phyloP scores from a whole-genome alignment of 1,140 invertebrate genomes.

The Drosophila oshimai region DNA sequence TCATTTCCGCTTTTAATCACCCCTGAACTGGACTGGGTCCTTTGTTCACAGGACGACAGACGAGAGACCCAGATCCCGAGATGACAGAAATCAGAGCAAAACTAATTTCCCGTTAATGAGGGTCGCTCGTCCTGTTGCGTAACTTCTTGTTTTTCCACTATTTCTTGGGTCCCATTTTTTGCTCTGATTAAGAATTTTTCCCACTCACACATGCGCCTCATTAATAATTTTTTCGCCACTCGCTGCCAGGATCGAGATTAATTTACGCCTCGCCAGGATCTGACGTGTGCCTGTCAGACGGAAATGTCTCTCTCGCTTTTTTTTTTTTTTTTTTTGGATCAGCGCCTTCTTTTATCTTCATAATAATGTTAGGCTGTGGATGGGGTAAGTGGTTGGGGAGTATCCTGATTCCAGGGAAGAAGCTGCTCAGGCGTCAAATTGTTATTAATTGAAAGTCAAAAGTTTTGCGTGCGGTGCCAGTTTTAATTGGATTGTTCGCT shows the following conservation, averaged over 20 bases:
- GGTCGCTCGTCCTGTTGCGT: conserved; percentile 54
- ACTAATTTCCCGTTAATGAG: conserved; percentile 82
- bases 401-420: not conserved
- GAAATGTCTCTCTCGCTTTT: conserved; percentile 32
- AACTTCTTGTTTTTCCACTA: conserved; percentile 17
- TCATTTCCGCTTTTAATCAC: conserved; percentile 78
- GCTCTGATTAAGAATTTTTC: conserved; percentile 59
- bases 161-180: conserved; percentile 9
- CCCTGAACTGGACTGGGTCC: conserved; percentile 14
- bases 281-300: conserved; percentile 76
- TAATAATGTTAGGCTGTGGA: conserved; percentile 11
- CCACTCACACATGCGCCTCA: conserved; percentile 63
- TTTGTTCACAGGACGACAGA: conserved; percentile 36
- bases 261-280: conserved; percentile 57
- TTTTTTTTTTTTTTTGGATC: conserved; percentile 2
- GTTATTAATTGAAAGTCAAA: conserved; percentile 82
- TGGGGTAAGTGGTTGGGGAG: too few relatives aligned
- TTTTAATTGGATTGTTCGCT: conserved; percentile 69
- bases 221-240: conserved; percentile 69
- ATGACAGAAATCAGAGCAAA: conserved; percentile 65
- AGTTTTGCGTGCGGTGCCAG: conserved; percentile 32
- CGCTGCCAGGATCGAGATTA: conserved; percentile 63
- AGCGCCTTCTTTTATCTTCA: conserved; percentile 60
- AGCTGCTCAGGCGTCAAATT: conserved; percentile 69
- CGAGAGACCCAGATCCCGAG: conserved; percentile 36